Base-by-base conservation (phyloP, 2,797 vertebrate species). In the Thaleichthys pacificus region DNA sequence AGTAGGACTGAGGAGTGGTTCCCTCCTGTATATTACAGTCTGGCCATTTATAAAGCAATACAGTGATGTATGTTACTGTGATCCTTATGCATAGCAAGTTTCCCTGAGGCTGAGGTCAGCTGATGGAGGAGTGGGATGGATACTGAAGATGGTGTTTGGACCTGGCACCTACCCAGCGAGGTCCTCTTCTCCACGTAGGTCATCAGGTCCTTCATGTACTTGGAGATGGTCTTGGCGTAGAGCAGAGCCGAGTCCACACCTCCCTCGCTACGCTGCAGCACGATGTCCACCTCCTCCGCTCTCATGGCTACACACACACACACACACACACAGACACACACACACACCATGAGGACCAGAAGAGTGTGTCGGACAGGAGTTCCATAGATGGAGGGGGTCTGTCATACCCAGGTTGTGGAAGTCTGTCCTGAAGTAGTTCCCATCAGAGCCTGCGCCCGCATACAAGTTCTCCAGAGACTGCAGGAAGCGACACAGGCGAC, bases 171-270 rank as follows among this genome's bases (percentile, higher is more conserved):
- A 99, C 98, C 98, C 76, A 98, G 86, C 0, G 84, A 70, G 0
- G 84, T 95, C 61, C 96, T 93, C 84, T 95, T 99, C 87, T 99
- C 98, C 88, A 98, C 90, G 54, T 97, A 99, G 56, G 68, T 83
- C 0, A 95, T 95, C 74, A 99, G 90, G 83, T 99, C 97, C 87
- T 99, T 99, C 92, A 98, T 95, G 90, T 99, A 99, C 81, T 96
- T 99, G 80, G 97, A 94, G 84, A 98, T 94, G 81, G 84, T 94
- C 85, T 99, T 99, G 76, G 96, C 90, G 0, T 99, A 99, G 35
- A 92, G 89, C 58, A 99, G 92, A 1, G 97, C 96, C 0, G 93
- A 96, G 0, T 97, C 95, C 35, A 99, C 94, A 0, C 98, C 97
- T 0, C 96, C 97, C 76, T 99, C 97, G 0, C 95, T 97, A 77